Conservation (phyloP, 2,797 vertebrate genomes). For the Enteromius afrohamiltoni region DNA sequence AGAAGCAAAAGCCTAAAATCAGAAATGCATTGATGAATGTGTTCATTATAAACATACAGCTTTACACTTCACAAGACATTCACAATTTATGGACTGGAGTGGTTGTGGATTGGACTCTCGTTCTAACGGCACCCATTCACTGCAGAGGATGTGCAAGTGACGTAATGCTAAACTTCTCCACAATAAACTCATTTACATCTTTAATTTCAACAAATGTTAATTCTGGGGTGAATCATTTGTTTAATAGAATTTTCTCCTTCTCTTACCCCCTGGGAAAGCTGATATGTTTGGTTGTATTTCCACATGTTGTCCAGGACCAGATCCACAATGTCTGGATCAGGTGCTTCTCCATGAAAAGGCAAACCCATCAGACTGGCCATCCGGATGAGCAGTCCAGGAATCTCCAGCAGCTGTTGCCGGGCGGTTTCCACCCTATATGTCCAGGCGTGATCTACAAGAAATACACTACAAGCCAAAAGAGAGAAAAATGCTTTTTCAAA, state of each 20-base stretch:
- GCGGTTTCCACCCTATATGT: constrained; percentile 82
- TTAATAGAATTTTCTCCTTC: neutral
- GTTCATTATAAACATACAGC: neutral
- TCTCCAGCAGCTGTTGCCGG: constrained; percentile 83
- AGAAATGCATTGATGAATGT: neutral
- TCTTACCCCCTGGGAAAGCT: constrained; percentile 87
- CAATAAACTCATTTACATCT: neutral
- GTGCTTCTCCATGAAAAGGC: constrained; percentile 85
- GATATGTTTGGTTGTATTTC: constrained; percentile 95
- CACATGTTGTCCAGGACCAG: constrained; percentile 88
- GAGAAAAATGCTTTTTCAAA: neutral
- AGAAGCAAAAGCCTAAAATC: neutral
- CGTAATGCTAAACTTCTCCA: neutral
- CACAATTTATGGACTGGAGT: neutral
- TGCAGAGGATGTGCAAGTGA: neutral
- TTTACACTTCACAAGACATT: neutral
- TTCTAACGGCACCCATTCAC: neutral
- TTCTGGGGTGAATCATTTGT: neutral
- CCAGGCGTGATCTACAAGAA: constrained; percentile 90
- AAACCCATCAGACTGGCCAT: constrained; percentile 91
- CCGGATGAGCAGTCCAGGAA: constrained; percentile 86
- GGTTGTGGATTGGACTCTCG: neutral
- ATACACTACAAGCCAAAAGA: neutral
- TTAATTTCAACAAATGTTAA: neutral
- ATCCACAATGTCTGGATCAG: constrained; percentile 77